Evolutionary conservation across 2,797 vertebrate genomes (phyloP), one percentile per base, ranked within the genome.

Genomic region (Atherinosoma microstoma): DNA sequence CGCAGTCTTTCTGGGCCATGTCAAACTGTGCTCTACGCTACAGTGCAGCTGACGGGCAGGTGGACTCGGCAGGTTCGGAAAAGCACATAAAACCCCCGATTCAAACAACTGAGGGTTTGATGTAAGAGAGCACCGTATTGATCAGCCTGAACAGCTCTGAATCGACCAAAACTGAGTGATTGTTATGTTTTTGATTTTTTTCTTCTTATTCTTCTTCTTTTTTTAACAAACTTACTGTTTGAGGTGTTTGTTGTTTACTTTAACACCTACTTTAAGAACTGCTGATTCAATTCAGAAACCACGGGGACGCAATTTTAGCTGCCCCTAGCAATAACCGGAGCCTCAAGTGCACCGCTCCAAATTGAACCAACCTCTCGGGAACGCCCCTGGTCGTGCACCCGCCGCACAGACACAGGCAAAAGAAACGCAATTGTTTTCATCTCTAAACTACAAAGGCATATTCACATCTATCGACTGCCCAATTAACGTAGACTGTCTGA

Each of bases 301-400:
- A 51, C 66, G n/a, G 27, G 60, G 42, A 58, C n/a, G 66, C 24
- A 18, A 11, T 68, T 90, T 75, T 79, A 75, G 75, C 75, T 70
- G 82, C 74, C 76, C 82, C 73, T 78, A 40, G 71, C 73, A 78
- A 86, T 86, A 84, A 81, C 84, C 67, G 78, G 89, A 92, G 87
- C 86, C 71, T 88, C 62, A 75, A 84, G 87, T 89, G 88, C 84
- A 86, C 80, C 78, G 85, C 82, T 92, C 93, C 91, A 83, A 74
- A 91, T 75, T 74, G 87, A 86, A 84, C 86, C 92, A 79, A 84
- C 89, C 93, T 91, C 91, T 72, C 85, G 93, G 94, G 93, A 94
- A 95, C 94, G 94, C 94, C 94, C 94, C 94, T 94, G 93, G 91
- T 90, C 92, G 92, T 87, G 92, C 91, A 94, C 88, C 91, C 89